Base-by-base conservation (phyloP, 1,140 invertebrate species). In the Lepidurus couesii region DNA sequence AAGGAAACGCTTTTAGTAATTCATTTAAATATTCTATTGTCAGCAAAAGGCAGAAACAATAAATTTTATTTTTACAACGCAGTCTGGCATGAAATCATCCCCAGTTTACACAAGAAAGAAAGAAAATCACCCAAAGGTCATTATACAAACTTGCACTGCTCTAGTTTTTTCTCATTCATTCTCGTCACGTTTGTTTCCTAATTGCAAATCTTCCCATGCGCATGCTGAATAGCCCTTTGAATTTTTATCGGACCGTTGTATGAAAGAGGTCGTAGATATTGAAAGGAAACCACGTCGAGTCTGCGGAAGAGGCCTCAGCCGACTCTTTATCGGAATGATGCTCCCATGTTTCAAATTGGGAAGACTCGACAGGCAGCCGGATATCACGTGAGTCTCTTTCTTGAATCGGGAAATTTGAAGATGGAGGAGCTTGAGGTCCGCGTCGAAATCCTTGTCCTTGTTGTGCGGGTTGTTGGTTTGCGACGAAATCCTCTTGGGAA, bases 381-480 rank as follows among this genome's bases (percentile, higher is more conserved):
- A 65, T 65, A 65, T 65, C 53, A 65, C 53, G 53, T 9, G 53
- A 65, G 6, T 65, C 53, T 65, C 53, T 65, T 9, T 65, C 53
- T 65, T 13, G 21, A 7, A 13, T 21, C 7, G 4, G 53, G 53
- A 65, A 9, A 16, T 47, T 47, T 47, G 10, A 16, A 21, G 8
- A 65, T 21, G 16, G 9, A 13, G 53, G 53, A 16, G 53, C 24
- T 47, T 77, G 75, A 13, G 75, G 75, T 16, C 75, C 75, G 10
- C 75, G 34, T 16, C 75, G 26, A 16, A 42, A 77, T 13, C 75
- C 75, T n/a, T 77, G 75, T 11, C 75, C 75, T 21, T 47, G 24
- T 44, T 47, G 26, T 5, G n/a, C n/a, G 11, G 74, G 74, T 75
- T 75, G 74, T 9, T 0, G 42, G 1, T 16, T 24, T 5, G 0